Percentiles rank a stretch among this genome's conserved stretches.
phyloP scores from a whole-genome alignment of 2,888 invertebrate species.

The Drosophila multiciliata region DNA sequence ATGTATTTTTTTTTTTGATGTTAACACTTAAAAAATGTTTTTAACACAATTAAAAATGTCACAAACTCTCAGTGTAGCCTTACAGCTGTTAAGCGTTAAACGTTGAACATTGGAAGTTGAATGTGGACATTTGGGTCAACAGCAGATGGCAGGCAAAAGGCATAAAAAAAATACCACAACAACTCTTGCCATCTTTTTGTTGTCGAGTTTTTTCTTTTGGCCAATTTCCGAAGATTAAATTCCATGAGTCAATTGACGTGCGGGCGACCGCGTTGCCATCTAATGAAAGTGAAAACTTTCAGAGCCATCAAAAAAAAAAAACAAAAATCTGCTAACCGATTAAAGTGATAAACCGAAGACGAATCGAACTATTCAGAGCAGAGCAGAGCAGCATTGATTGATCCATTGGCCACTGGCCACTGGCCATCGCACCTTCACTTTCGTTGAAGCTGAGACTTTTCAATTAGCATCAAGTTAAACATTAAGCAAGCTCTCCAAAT shows the following conservation, averaged over 20 bases:
- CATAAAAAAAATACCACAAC: constrained; percentile 15
- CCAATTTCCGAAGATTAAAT: constrained; percentile 44
- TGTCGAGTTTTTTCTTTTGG: constrained; percentile 24
- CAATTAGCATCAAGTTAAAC: constrained; percentile 56
- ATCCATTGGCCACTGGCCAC: constrained; percentile 12
- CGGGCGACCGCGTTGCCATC: constrained; percentile 36
- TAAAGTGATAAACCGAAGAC: constrained; percentile 4
- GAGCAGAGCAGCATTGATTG: constrained; percentile 26
- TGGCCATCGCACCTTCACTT: constrained; percentile 50
- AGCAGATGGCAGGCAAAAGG: constrained; percentile 44
- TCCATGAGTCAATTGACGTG: constrained; percentile 35
- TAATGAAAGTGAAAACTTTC: constrained; percentile 53
- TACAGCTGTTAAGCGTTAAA: constrained; percentile 26
- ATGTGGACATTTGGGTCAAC: constrained; percentile 65
- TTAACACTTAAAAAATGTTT: neutral
- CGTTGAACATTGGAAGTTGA: constrained; percentile 37
- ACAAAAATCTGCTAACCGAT: constrained; percentile 2
- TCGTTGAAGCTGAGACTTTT: constrained; percentile 52
- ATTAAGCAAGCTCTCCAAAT: constrained; percentile 23
- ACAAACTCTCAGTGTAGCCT: constrained; percentile 15
- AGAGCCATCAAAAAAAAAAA: constrained; percentile 5
- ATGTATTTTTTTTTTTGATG: no score
- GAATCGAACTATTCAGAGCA: constrained; percentile 23
- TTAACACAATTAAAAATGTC: neutral
- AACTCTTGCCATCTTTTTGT: constrained; percentile 41